phyloP scores from a whole-genome alignment of 2,113 vertebrate genomes.

The Dicaeum eximium region DNA sequence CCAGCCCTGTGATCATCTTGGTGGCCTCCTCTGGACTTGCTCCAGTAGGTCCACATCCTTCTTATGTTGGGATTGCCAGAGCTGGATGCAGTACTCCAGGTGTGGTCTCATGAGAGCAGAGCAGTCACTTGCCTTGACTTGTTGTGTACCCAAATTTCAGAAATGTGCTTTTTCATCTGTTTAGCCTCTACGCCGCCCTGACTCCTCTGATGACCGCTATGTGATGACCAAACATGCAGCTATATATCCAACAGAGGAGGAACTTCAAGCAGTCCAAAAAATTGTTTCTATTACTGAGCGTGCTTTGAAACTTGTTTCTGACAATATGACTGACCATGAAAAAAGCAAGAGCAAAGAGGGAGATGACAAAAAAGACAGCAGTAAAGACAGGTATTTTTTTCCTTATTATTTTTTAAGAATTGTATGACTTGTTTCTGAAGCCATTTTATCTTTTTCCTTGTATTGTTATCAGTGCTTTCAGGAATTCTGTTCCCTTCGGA shows the following conservation, averaged over 20 bases:
- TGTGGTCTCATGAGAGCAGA: background rate
- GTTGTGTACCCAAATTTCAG: background rate
- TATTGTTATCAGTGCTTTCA: background rate
- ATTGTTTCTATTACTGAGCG: conserved; percentile 96
- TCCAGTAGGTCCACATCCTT: background rate
- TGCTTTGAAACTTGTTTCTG: conserved; percentile 95
- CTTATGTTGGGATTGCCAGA: background rate
- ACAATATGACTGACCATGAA: conserved; percentile 90
- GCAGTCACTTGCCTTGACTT: background rate
- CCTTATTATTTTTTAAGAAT: background rate
- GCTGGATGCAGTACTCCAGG: background rate
- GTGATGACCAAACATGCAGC: conserved; percentile 97
- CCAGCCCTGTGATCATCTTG: background rate
- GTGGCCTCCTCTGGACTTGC: background rate
- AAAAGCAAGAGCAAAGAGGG: conserved; percentile 82
- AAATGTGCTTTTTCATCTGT: background rate
- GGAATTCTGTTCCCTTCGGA: background rate
- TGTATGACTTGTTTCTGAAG: background rate
- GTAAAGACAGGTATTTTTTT: conserved; percentile 80
- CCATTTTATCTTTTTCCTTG: background rate
- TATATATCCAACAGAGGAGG: conserved; percentile 96
- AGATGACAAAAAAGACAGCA: conserved; percentile 87
- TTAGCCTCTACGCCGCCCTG: conserved; percentile 90
- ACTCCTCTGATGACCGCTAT: conserved; percentile 95
- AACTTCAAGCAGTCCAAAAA: conserved; percentile 97